Evolutionary conservation across 2,113 vertebrate species (phyloP), one percentile per base, ranked within the genome.

Genomic region (Chroicocephalus ridibundus): DNA sequence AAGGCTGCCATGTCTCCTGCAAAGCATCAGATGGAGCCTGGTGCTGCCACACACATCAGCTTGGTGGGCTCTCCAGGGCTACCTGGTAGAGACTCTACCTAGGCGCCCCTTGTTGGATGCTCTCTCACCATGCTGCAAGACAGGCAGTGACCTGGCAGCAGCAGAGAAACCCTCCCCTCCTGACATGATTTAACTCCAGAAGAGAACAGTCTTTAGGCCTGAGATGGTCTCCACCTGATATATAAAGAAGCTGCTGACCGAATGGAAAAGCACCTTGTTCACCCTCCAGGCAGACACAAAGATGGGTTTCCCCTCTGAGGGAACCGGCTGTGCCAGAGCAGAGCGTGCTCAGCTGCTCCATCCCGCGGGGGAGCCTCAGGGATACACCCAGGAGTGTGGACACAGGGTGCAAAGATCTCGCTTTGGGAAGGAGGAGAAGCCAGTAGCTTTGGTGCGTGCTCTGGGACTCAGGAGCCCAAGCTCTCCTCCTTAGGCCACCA

Each of bases 311-410:
- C n/a, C 16, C n/a, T 46, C 16, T n/a, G 25, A 38, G 31, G 26
- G 20, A 52, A 22, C 15, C 11, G 1, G 9, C 15, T 74, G 76
- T 46, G 49, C 49, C 60, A 65, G 24, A 65, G 27, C 6, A 54
- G 38, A 40, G n/a, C 0, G 0, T 60, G 31, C 18, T 42, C 13
- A 64, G 31, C 38, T 5, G 8, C 38, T 69, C 32, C 15, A 22
- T 36, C 49, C n/a, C 31, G 15, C 0, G 0, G 5, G 12, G 17
- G 8, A 71, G 9, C 52, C 64, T 64, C 69, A 82, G 49, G 36
- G 15, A 17, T 38, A 8, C n/a, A 72, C 36, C 5, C 47, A 29
- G 31, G 17, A 69, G 1, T 15, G 21, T 13, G 46, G 38, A 27
- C 64, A 58, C 36, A 55, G 47, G 70, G 13, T 61, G 62, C 25